A percentile compares a stretch with the other conserved stretches of the same genome.
Evolutionary conservation across 2,888 invertebrate species (phyloP).

Genomic region (Cryptocephalus primarius): DNA sequence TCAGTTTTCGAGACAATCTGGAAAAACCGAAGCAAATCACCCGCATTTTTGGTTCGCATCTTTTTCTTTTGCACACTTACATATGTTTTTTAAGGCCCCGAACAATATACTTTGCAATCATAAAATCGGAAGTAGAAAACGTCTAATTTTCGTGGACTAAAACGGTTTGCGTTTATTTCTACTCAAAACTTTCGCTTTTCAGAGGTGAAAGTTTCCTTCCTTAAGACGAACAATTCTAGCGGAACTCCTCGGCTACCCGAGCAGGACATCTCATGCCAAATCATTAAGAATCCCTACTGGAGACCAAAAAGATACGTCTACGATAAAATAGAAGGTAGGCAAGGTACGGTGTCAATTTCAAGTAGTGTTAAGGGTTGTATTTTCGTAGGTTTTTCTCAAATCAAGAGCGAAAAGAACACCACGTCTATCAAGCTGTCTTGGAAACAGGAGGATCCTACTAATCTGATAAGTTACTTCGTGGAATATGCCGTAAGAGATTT

Average conservation of each 20-base stretch:
- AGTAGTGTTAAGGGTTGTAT: conserved; percentile 2
- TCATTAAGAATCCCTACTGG: conserved; percentile 23
- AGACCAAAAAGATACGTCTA: conserved; percentile 20
- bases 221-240: conserved; percentile 15
- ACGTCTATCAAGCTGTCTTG: conserved; percentile 23
- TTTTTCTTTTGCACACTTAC: too few species aligned
- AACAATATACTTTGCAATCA: too few species aligned
- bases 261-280: conserved; percentile 21
- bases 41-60: too few species aligned
- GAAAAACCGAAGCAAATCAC: too few species aligned
- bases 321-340: conserved; percentile 21
- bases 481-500: conserved; percentile 20
- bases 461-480: conserved; percentile 23
- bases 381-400: conserved; percentile 23
- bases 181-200: conserved; percentile 5
- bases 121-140: too few species aligned
- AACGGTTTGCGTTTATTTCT: too few species aligned
- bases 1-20: too few species aligned
- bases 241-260: conserved; percentile 3
- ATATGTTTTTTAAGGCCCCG: too few species aligned
- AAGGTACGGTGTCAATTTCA: not conserved
- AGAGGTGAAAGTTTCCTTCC: conserved; percentile 25
- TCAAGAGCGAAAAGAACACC: conserved; percentile 13
- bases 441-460: conserved; percentile 20
- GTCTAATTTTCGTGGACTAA: too few species aligned